Evolutionary conservation across 2,888 invertebrate species (phyloP), one percentile per base, ranked within the genome.

Genomic region (Opisthograptis luteolata): DNA sequence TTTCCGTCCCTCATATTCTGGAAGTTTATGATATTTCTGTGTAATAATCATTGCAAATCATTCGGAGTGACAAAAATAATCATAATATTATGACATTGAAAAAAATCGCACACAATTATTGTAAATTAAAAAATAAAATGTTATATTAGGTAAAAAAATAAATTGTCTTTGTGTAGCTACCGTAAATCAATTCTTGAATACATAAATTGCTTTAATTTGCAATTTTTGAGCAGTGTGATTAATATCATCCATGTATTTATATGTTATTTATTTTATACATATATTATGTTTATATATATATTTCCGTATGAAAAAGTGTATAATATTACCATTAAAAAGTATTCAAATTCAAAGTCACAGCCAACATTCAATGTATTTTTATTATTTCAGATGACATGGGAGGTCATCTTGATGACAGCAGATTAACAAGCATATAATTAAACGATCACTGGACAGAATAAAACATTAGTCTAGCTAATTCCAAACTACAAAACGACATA

Each of bases 1-100:
- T 65, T 56, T 49, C 35, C 50, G 58, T 61, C 57, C 62, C 68
- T 66, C 68, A 63, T 70, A 75, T 73, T 8, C 2, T 70, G n/a
- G n/a, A 71, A 13, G 12, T 34, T 20, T 10, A 9, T 7, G n/a
- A 14, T 36, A 24, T 3, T 14, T 9, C 4, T 8, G 3, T 25
- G 10, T 10, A 17, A 10, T 19, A 17, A 9, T 1, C 0, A n/a
- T 13, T 30, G n/a, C 17, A 2, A 9, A 9, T 30, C 13, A 12
- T 12, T 22, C 22, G 6, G 12, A 2, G 13, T 9, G 7, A 28
- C 7, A 13, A 13, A 5, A 24, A 13, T 2, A 28, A 28, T n/a
- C n/a, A 20, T 20, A 20, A 1, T 5, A 7, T 20, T 20, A 10
- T 9, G 4, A 32, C 9, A 10, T 2, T 9, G n/a, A 12, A 12